Percentiles rank a stretch among this genome's conserved stretches.
These are phyloP conservation scores for Epinotia demarniana DNA, from an alignment of 2,888 invertebrate species.

Conservation along the genomic window DNA sequence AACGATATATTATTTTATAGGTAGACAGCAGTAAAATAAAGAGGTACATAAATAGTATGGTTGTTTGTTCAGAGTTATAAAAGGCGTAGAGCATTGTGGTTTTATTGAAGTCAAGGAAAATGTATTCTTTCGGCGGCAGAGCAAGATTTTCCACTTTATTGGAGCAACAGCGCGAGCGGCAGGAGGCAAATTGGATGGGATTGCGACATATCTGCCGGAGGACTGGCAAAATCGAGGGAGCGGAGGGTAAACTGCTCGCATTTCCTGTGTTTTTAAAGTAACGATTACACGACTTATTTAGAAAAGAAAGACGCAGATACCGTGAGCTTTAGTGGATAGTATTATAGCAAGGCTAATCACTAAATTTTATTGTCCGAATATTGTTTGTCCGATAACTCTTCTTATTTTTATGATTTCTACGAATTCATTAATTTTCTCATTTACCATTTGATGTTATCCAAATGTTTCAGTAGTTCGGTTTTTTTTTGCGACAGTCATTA, in stretches of 20 bases:
- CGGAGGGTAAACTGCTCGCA: constrained; percentile 74
- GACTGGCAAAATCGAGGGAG: constrained; percentile 75
- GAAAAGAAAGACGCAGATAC: constrained; percentile 57
- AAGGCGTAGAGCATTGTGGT: constrained; percentile 48
- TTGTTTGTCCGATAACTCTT: too few species aligned
- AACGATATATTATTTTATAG: too few species aligned
- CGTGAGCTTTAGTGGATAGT: not conserved
- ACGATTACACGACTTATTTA: constrained; percentile 59
- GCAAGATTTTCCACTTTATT: constrained; percentile 80
- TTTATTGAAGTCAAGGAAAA: constrained; percentile 69
- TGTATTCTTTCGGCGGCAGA: constrained; percentile 72
- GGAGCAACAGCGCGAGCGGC: constrained; percentile 73
- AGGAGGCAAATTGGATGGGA: constrained; percentile 81
- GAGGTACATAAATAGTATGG: constrained; percentile 52
- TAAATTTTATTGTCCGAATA: too few species aligned
- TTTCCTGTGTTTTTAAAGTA: constrained; percentile 53
- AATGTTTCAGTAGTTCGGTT: too few species aligned
- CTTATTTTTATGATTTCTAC: too few species aligned
- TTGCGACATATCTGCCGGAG: constrained; percentile 79
- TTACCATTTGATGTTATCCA: too few species aligned
- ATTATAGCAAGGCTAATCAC: too few species aligned
- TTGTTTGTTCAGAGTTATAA: constrained; percentile 39
- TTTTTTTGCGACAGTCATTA: too few species aligned
- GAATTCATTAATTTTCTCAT: too few species aligned
- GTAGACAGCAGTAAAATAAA: constrained; percentile 40